Percentiles rank a stretch among this genome's conserved stretches.
Conservation (phyloP, 2,797 vertebrate genomes). For the Novumbra hubbsi region DNA sequence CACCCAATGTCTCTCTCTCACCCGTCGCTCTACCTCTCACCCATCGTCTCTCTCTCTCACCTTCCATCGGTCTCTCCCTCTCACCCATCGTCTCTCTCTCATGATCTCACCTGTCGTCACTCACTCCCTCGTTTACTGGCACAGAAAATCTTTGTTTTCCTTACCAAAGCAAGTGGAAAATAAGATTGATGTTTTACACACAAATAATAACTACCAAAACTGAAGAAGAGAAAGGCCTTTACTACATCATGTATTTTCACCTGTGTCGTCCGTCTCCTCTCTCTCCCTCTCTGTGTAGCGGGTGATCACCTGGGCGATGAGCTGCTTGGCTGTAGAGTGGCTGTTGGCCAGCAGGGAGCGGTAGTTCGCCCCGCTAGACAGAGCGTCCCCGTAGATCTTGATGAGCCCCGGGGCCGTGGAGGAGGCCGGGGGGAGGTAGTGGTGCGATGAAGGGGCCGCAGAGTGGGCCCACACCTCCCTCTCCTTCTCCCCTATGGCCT, state of each 20-base stretch:
- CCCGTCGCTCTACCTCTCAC: too few relatives aligned
- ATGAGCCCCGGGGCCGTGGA: conserved; percentile 80
- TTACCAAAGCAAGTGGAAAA: neutral
- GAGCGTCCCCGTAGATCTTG: conserved; percentile 81
- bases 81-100: neutral
- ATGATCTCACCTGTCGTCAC: neutral
- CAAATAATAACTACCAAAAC: too few relatives aligned
- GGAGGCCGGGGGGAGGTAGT: conserved; percentile 75
- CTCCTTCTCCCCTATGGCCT: conserved; percentile 71
- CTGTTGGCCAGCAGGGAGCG: conserved; percentile 78
- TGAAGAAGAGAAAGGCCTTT: too few relatives aligned
- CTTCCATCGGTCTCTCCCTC: too few relatives aligned
- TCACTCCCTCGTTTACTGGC: neutral
- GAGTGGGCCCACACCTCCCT: conserved; percentile 73
- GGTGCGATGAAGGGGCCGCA: conserved; percentile 73
- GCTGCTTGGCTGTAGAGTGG: conserved; percentile 76
- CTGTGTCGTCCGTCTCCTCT: conserved; percentile 78
- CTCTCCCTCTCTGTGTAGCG: conserved; percentile 79
- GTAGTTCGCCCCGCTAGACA: conserved; percentile 82
- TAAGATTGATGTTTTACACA: too few relatives aligned
- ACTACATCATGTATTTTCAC: neutral
- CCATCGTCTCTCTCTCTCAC: too few relatives aligned
- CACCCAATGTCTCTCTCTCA: neutral
- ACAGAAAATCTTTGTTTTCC: neutral
- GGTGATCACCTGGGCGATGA: conserved; percentile 81